These are phyloP conservation scores for Eucidaris tribuloides DNA, from an alignment of 35 echinoderm and acorn worm species.

Conservation along the genomic window DNA sequence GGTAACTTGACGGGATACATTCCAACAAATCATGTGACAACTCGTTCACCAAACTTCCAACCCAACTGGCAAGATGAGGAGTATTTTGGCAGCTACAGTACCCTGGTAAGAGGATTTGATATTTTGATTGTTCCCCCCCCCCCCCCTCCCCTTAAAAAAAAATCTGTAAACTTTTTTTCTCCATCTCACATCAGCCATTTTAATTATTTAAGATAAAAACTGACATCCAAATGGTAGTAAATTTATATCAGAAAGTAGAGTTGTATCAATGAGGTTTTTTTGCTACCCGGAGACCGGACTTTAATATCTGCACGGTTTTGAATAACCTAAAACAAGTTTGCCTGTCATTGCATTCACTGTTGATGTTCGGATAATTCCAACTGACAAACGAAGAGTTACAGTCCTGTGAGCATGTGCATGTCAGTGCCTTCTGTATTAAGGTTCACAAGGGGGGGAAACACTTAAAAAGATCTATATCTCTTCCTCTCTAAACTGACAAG, in stretches of 20 bases:
- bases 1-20: constrained; percentile 15
- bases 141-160: background rate
- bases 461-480: no score
- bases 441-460: no score
- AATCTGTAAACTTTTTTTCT: background rate
- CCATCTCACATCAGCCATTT: background rate
- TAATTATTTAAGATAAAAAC: background rate
- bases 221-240: background rate
- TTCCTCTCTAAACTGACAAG: no score
- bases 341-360: background rate
- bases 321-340: no score
- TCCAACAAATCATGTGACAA: constrained; percentile 44
- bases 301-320: no score
- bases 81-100: constrained; percentile 80
- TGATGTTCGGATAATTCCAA: no score
- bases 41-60: background rate
- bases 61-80: constrained; percentile 76
- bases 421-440: background rate
- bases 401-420: no score
- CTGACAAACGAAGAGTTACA: no score
- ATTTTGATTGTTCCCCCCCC: background rate
- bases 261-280: no score
- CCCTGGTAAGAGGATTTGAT: constrained; percentile 40
- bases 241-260: background rate
- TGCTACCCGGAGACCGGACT: no score